A percentile compares a stretch with the other conserved stretches of the same genome.
These are phyloP conservation scores for Embiotoca jacksoni DNA, from an alignment of 2,113 vertebrate genomes.

Conservation along the genomic window DNA sequence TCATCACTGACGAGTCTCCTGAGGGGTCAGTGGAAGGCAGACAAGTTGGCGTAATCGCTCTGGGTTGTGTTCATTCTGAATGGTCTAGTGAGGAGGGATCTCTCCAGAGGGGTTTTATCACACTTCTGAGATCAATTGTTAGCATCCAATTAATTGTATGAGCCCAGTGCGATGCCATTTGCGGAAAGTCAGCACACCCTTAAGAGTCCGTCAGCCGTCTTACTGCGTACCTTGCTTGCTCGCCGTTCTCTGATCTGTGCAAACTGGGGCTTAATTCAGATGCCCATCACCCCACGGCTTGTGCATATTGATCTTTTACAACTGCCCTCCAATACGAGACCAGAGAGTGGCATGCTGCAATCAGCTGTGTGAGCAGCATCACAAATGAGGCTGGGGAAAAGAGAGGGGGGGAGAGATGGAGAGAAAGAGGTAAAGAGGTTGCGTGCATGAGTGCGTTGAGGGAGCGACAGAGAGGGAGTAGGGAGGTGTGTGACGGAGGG, in stretches of 20 bases:
- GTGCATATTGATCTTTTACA: slow-evolving; percentile 79
- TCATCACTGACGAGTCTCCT: slow-evolving; percentile 32
- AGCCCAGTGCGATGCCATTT: slow-evolving; percentile 11
- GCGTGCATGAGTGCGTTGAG: slow-evolving; percentile 61
- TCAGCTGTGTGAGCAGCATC: slow-evolving; percentile 85
- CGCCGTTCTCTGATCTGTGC: slow-evolving; percentile 3
- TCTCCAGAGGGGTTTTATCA: slow-evolving; percentile 33
- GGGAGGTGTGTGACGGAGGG: slow-evolving; percentile 63
- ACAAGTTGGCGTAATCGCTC: slow-evolving; percentile 41
- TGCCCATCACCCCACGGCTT: slow-evolving; percentile 14
- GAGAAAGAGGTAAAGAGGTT: slow-evolving; percentile 59
- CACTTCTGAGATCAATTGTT: slow-evolving; percentile 52
- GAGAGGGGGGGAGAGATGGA: slow-evolving; percentile 22
- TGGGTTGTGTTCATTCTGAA: slow-evolving; percentile 20
- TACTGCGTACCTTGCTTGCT: slow-evolving; percentile 7
- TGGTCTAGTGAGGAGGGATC: slow-evolving; percentile 11
- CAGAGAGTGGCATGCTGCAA: slow-evolving; percentile 80
- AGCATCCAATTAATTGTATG: slow-evolving; percentile 52
- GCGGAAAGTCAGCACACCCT: slow-evolving; percentile 31
- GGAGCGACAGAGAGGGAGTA: slow-evolving; percentile 52
- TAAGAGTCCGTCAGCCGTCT: slow-evolving; percentile 22
- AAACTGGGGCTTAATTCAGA: slow-evolving; percentile 42
- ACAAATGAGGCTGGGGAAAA: slow-evolving; percentile 75
- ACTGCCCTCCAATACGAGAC: slow-evolving; percentile 69
- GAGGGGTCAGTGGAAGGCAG: slow-evolving; percentile 30